Base-by-base conservation (phyloP, 1,140 invertebrate species). In the Heterodera schachtii region DNA sequence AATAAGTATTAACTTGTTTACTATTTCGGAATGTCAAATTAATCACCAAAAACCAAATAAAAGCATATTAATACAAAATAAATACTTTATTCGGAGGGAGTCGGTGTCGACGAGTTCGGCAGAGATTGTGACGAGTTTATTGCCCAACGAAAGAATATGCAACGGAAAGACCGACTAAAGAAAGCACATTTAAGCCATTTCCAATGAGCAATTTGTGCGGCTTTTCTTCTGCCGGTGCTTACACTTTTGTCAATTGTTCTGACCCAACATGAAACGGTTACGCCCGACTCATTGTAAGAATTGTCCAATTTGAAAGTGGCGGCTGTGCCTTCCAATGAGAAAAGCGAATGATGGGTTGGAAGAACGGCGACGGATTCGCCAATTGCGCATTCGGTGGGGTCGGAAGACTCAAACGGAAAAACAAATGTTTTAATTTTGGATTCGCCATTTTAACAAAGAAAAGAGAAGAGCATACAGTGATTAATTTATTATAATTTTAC, bases 321-420 rank as follows among this genome's bases (percentile, higher is more conserved):
- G 31, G 57, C 73, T 21, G n/a, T 74, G n/a, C 7, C 6, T 21
- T 74, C n/a, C 73, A 47, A n/a, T n/a, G 57, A 74, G n/a, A 73
- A 73, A 46, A n/a, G 13, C 4, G 43, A 11, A 11, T 6, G 49
- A 52, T 52, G 49, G 11, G 49, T 52, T 52, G 57, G 4, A 11
- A 19, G 4, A 5, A 19, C 16, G 5, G 11, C 57, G 16, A 19
- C 16, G 13, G 57, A 13, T 19, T 19, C 57, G 19, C 57, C 11
- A 64, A 64, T 64, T 64, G 57, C 0, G 60, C 46, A 21, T 67
- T 47, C 75, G 52, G 46, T 77, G 7, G n/a, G 60, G 44, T 52
- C 75, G 19, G 5, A 8, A 19, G 44, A 77, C 75, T 4, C 77
- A 6, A n/a, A n/a, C 3, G n/a, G 11, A 8, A 8, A 49, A 52